Base-by-base conservation (phyloP, 1,140 invertebrate species). In the Dendroctonus valens region DNA sequence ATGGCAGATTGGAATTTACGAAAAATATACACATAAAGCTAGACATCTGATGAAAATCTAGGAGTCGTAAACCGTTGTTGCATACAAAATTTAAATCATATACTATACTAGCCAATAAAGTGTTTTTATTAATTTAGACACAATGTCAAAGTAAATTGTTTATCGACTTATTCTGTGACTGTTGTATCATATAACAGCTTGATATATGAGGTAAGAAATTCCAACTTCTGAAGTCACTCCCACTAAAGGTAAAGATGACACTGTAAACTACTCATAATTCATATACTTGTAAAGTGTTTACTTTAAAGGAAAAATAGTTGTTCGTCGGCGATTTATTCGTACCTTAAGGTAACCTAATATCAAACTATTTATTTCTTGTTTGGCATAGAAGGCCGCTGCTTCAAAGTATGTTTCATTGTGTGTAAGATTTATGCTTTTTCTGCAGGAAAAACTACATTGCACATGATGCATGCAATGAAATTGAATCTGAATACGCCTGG, bases 41-140 rank as follows among this genome's bases (percentile, higher is more conserved):
- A 67, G 65, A 39, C 65, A 59, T 67, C 65, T 51, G 64, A 67
- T 60, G 65, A 67, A 67, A 67, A 67, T 67, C 65, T 67, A 60
- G 26, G 15, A 59, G 58, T 67, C 65, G 65, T 67, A 67, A 67
- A 67, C 51, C 52, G 12, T 14, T 37, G n/a, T 48, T 46, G 11
- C 42, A 65, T 65, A 26, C 26, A 26, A 26, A 26, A 26, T 26
- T 26, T 26, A 26, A 26, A 26, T 26, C 26, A 26, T 26, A 26
- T 26, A 26, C 26, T 26, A 26, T 26, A 26, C 26, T 26, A 26
- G 26, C 26, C 26, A 26, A 26, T 26, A 26, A 26, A 26, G 26
- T 1, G 26, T 26, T 26, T 26, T 26, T 26, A 26, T 26, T 26
- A 26, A 26, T 26, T 26, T 26, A 26, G 26, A 26, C 26, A 26